Evolutionary conservation across 1,140 invertebrate species (phyloP).

Genomic region (Hetaerina americana): DNA sequence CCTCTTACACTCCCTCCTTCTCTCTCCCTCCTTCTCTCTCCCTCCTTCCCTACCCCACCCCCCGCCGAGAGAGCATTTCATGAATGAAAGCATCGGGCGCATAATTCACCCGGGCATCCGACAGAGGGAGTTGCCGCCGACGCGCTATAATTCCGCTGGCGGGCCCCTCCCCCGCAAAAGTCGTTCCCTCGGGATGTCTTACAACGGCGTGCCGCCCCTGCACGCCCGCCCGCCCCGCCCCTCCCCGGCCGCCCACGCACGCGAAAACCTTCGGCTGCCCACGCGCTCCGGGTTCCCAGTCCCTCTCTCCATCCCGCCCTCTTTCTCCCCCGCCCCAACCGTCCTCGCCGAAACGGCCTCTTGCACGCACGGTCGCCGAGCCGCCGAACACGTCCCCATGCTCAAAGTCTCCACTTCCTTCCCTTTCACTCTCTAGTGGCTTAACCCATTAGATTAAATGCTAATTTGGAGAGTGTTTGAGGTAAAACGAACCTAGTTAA

Average conservation of each 20-base stretch:
- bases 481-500: too few relatives aligned
- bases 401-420: too few relatives aligned
- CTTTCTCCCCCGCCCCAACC: not conserved
- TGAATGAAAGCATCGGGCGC: not conserved
- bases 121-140: not conserved
- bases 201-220: too few relatives aligned
- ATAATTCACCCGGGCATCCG: not conserved
- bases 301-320: not conserved
- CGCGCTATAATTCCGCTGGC: not conserved
- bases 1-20: not conserved
- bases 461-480: too few relatives aligned
- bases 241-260: not conserved
- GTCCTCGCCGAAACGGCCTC: too few relatives aligned
- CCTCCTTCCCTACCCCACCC: not conserved
- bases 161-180: not conserved
- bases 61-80: not conserved
- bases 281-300: not conserved
- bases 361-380: too few relatives aligned
- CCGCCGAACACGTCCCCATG: too few relatives aligned
- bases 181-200: not conserved
- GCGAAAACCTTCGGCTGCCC: not conserved
- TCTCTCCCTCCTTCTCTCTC: not conserved
- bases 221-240: not conserved
- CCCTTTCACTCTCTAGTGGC: too few relatives aligned
- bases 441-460: too few relatives aligned